Conservation (phyloP, 2,113 vertebrate genomes). For the Prunella fulvescens region DNA sequence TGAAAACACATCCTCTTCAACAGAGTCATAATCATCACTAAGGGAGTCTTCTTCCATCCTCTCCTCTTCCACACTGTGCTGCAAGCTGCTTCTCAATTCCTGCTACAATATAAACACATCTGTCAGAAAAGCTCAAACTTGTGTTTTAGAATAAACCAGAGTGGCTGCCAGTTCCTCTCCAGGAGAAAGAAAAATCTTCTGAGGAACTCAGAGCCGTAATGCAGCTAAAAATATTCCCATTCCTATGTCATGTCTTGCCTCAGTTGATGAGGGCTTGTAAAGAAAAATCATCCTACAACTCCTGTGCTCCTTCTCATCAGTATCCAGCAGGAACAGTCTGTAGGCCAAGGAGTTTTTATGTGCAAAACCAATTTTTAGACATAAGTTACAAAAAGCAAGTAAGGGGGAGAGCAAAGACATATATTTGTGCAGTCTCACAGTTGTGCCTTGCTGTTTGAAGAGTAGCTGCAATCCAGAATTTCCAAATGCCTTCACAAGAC, state of each 20-base stretch:
- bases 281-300: not conserved
- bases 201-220: not conserved
- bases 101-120: conserved; percentile 56
- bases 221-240: not conserved
- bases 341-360: not conserved
- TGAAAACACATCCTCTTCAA: conserved; percentile 86
- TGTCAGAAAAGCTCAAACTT: not conserved
- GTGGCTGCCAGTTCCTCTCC: not conserved
- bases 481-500: not conserved
- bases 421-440: not conserved
- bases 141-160: not conserved
- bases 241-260: not conserved
- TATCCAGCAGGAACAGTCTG: not conserved
- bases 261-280: not conserved
- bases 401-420: not conserved
- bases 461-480: not conserved
- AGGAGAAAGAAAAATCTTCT: not conserved
- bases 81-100: conserved; percentile 82
- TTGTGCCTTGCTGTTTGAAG: not conserved
- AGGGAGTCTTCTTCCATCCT: conserved; percentile 66
- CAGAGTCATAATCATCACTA: conserved; percentile 80
- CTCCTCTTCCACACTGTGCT: conserved; percentile 68
- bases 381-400: not conserved
- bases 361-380: not conserved
- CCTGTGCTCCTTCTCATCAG: not conserved